Evolutionary conservation across 2,797 vertebrate species (phyloP).

Genomic region (Pteronotus mesoamericanus): DNA sequence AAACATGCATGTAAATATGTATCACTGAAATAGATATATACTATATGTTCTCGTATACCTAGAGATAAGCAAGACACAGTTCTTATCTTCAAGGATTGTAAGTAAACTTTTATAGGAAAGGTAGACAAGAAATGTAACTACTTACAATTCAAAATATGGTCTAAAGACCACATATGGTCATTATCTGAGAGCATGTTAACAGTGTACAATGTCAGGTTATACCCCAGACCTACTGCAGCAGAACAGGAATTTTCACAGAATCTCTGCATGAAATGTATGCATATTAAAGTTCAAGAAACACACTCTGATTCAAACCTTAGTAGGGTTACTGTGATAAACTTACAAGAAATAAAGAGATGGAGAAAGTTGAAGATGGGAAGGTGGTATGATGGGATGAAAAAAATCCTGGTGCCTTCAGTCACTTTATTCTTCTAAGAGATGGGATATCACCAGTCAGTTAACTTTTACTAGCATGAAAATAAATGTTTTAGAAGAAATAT

Average conservation of each 20-base stretch:
- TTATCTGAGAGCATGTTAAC: background rate
- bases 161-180: background rate
- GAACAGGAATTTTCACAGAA: background rate
- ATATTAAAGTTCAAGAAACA: background rate
- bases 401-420: background rate
- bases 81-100: background rate
- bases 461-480: background rate
- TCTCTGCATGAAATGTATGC: background rate
- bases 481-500: background rate
- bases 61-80: background rate
- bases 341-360: background rate
- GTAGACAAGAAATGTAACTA: background rate
- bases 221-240: background rate
- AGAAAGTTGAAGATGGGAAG: background rate
- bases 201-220: background rate
- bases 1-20: background rate
- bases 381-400: background rate
- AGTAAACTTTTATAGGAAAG: background rate
- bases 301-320: background rate
- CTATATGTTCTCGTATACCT: background rate
- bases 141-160: slow-evolving; percentile 4
- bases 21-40: background rate
- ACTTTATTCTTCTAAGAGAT: background rate
- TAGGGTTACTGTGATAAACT: background rate
- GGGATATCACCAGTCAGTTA: background rate